A percentile compares a stretch with the other conserved stretches of the same genome.
phyloP scores from a whole-genome alignment of 2,888 invertebrate genomes.

The Dexiosoma caninum region DNA sequence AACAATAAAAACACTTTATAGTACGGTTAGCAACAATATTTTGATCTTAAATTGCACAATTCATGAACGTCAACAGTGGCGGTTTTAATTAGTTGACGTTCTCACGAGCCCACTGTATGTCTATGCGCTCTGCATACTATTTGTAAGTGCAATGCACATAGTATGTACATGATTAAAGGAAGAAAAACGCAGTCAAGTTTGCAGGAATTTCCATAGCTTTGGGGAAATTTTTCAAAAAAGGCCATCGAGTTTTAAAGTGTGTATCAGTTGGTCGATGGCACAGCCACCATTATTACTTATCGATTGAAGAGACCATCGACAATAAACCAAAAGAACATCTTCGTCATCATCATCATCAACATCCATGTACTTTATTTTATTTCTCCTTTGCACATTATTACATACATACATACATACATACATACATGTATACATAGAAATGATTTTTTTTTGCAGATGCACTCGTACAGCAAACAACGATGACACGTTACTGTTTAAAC shows the following conservation, averaged over 20 bases:
- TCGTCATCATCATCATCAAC: constrained; percentile 57
- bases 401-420: too few relatives aligned
- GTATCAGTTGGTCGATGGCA: not conserved
- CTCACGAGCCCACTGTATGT: too few relatives aligned
- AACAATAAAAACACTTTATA: too few relatives aligned
- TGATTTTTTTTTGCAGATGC: not conserved
- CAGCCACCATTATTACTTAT: constrained; percentile 28
- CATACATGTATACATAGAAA: too few relatives aligned
- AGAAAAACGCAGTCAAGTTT: constrained; percentile 40
- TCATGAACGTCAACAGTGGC: too few relatives aligned
- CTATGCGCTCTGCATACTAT: too few relatives aligned
- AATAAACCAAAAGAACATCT: constrained; percentile 50
- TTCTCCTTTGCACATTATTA: not conserved
- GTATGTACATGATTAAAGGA: constrained; percentile 44
- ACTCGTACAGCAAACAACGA: constrained; percentile 12
- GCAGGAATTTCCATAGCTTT: constrained; percentile 63
- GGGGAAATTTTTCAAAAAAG: constrained; percentile 60
- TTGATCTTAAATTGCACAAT: too few relatives aligned
- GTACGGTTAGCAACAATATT: too few relatives aligned
- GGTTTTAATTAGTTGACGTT: too few relatives aligned
- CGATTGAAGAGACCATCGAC: constrained; percentile 52
- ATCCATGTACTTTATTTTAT: constrained; percentile 16
- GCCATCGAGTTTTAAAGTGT: constrained; percentile 23
- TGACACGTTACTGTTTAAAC: constrained; percentile 3
- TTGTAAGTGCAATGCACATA: too few relatives aligned